Conservation (phyloP, 1,140 invertebrate species). For the Heliconius hermathena region DNA sequence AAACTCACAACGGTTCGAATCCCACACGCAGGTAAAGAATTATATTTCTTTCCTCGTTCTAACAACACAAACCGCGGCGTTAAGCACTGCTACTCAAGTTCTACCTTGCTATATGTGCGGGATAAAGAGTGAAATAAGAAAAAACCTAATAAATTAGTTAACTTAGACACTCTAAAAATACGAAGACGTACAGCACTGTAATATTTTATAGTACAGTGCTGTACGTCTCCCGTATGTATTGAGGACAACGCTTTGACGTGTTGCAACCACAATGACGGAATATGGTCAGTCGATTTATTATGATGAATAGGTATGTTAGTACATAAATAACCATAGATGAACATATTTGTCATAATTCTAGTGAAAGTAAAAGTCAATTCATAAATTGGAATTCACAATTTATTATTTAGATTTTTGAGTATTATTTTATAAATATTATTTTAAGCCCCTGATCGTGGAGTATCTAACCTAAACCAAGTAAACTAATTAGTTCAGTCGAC, state of each 20-base stretch:
- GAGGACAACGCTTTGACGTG: neutral
- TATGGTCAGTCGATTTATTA: slow-evolving; percentile 3
- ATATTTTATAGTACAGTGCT: too few relatives aligned
- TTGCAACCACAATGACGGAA: neutral
- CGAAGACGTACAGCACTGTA: neutral
- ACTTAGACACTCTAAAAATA: neutral
- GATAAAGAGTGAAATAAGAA: too few relatives aligned
- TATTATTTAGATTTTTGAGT: neutral
- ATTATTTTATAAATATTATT: neutral
- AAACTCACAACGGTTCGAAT: too few relatives aligned
- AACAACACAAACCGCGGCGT: too few relatives aligned
- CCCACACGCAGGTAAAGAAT: too few relatives aligned
- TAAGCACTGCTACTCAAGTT: too few relatives aligned
- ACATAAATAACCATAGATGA: neutral
- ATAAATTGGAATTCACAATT: neutral
- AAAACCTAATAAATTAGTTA: neutral
- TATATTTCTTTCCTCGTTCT: too few relatives aligned
- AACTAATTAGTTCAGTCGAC: neutral
- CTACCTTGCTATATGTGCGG: too few relatives aligned
- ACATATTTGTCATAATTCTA: neutral
- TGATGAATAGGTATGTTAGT: neutral
- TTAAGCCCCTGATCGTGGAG: neutral
- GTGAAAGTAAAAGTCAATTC: neutral
- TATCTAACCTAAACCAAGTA: neutral
- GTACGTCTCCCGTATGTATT: neutral